Percentiles rank a stretch among this genome's conserved stretches.
phyloP scores from a whole-genome alignment of 2,797 vertebrate genomes.

The Catamblyrhynchus diadema region DNA sequence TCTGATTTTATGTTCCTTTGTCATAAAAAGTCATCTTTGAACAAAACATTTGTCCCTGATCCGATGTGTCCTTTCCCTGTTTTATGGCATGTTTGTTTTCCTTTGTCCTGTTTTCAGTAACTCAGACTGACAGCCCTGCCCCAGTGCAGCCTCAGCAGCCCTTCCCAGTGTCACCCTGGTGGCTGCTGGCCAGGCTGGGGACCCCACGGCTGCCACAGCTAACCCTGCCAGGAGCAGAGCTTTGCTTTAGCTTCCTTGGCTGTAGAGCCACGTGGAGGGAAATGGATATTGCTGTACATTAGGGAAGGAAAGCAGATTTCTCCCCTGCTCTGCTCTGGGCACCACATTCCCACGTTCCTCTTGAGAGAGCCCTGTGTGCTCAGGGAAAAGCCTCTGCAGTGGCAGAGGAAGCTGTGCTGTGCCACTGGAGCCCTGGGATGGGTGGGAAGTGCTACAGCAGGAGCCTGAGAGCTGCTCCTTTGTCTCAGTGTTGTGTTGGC shows the following conservation, averaged over 20 bases:
- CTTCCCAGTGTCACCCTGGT: neutral
- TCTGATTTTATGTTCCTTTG: slow-evolving; percentile 11
- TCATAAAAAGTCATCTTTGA: neutral
- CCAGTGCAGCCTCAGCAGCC: neutral
- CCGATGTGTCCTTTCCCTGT: neutral
- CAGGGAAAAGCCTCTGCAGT: neutral
- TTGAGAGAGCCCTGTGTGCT: neutral
- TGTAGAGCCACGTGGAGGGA: neutral
- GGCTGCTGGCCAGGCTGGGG: neutral
- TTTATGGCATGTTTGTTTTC: neutral
- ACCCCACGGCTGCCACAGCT: fast-evolving
- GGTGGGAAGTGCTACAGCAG: neutral
- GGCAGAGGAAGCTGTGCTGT: neutral
- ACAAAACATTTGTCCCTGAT: neutral
- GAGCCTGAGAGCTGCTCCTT: neutral
- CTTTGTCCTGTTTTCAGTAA: slow-evolving; percentile 4
- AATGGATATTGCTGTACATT: neutral
- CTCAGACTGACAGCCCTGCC: slow-evolving; percentile 9
- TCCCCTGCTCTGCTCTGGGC: neutral
- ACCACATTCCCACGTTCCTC: neutral
- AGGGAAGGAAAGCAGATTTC: neutral
- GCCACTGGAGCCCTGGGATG: neutral
- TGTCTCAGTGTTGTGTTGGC: neutral
- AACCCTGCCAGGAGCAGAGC: neutral
- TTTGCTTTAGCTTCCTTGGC: neutral